Evolutionary conservation across 2,113 vertebrate genomes (phyloP), one percentile per base, ranked within the genome.

Genomic region (Himantopus leucocephalus): DNA sequence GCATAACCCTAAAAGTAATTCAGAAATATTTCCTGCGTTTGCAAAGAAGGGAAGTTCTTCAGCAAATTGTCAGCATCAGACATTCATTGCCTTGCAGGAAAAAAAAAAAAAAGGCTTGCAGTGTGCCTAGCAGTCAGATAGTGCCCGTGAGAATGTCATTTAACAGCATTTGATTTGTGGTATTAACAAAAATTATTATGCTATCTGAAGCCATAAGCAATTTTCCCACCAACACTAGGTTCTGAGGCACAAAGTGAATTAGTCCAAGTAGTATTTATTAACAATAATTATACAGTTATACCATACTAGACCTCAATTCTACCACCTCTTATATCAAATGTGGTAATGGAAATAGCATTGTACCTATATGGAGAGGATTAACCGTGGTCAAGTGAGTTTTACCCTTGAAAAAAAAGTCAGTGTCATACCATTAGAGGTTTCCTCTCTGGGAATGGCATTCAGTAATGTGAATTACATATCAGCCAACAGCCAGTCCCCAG

Each of bases 21-120:
- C 66, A 82, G 67, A 96, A 93, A 77, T 89, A 89, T 77, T 94
- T 92, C 70, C 75, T 93, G 81, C 48, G 30, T 81, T 92, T 90
- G 55, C 72, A 60, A 56, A 58, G 23, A 74, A 78, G 30, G 22
- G 34, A n/a, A 4, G 14, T 47, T 92, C 32, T 70, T 1, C 3
- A 90, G 52, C 35, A 78, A 71, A 67, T 91, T 43, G 48, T 88
- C 83, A 94, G 32, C 34, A 71, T 85, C 58, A 85, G 83, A 75
- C 58, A 74, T 94, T 85, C n/a, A 71, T 74, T 93, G 41, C 66
- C 30, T 18, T 71, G 56, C 53, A 73, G 67, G 37, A 82, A 50
- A 72, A 86, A 71, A 72, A 80, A 68, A 71, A 86, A 71, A 72
- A 80, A 68, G 48, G 22, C 80, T 94, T 85, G 32, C n/a, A 88